Evolutionary conservation across 2,113 vertebrate genomes (phyloP), one percentile per base, ranked within the genome.

Genomic region (Crocuta crocuta): DNA sequence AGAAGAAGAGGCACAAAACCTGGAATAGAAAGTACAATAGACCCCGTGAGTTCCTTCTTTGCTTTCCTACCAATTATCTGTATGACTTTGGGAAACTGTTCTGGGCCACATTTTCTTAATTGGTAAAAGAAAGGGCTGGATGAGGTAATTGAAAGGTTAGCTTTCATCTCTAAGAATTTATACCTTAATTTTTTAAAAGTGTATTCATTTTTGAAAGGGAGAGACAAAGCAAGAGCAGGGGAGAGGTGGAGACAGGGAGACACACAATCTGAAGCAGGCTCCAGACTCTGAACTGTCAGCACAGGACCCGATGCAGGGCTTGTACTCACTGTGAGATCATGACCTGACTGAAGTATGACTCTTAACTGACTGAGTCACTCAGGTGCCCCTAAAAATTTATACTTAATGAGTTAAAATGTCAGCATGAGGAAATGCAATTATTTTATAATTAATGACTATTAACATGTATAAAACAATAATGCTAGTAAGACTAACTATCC

Each of bases 71-170:
- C 39, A 93, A 10, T 31, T 89, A 58, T 10, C 45, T 76, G 10
- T 50, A 21, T 48, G 82, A 87, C 58, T 88, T 53, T 86, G 58
- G 61, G 10, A 9, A 94, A 87, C 15, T 91, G 7, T 81, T 87
- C n/a, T 68, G 53, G 76, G 35, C 2, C 28, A 68, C 1, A 8
- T 66, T 89, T 86, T 91, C 73, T 94, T 89, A 79, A 92, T 87
- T 78, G 92, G 26, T 76, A 90, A 96, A 92, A 79, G 89, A 61
- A 85, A 91, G 63, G 31, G 19, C 89, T 43, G 92, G 79, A 48
- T 80, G 61, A 93, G 68, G 12, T 78, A 95, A 85, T 23, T 96
- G 50, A 91, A 96, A 97, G n/a, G 10, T 71, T 84, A 97, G 39
- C 13, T 70, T 92, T 96, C 31, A 86, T 12, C 39, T 93, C 17